Conservation (phyloP, 2,113 vertebrate species). For the Sminthopsis crassicaudata region DNA sequence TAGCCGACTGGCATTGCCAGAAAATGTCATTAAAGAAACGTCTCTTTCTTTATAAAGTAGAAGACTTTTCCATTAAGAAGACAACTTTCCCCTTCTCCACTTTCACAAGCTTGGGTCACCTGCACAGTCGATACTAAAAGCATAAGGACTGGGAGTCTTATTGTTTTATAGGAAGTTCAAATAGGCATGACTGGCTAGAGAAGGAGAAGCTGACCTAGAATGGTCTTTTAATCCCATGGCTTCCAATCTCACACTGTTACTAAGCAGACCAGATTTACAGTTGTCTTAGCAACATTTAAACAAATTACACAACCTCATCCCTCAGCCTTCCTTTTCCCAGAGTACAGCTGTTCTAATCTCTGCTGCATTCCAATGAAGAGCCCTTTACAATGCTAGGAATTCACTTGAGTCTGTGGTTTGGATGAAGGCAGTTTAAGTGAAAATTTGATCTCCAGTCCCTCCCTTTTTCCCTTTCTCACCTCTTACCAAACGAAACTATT, state of each 20-base stretch:
- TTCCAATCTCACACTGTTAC: background rate
- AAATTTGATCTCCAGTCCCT: background rate
- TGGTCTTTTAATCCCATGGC: background rate
- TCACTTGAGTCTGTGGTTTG: background rate
- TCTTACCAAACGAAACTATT: background rate
- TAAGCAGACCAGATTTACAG: background rate
- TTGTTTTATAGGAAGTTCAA: background rate
- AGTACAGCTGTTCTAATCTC: background rate
- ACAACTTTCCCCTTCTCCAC: background rate
- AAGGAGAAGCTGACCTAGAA: background rate
- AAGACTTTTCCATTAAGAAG: background rate
- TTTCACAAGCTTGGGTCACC: background rate
- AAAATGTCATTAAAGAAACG: background rate
- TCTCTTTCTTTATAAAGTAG: background rate
- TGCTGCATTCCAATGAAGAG: background rate
- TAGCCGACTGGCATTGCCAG: background rate
- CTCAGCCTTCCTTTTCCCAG: background rate
- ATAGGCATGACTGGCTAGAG: background rate
- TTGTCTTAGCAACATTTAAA: background rate
- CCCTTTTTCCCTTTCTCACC: background rate
- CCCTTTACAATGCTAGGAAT: background rate
- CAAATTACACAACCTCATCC: background rate
- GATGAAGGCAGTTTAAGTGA: background rate
- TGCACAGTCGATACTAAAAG: background rate
- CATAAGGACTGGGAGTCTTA: background rate